Evolutionary conservation across 2,113 vertebrate species (phyloP).

Genomic region (Daubentonia madagascariensis): DNA sequence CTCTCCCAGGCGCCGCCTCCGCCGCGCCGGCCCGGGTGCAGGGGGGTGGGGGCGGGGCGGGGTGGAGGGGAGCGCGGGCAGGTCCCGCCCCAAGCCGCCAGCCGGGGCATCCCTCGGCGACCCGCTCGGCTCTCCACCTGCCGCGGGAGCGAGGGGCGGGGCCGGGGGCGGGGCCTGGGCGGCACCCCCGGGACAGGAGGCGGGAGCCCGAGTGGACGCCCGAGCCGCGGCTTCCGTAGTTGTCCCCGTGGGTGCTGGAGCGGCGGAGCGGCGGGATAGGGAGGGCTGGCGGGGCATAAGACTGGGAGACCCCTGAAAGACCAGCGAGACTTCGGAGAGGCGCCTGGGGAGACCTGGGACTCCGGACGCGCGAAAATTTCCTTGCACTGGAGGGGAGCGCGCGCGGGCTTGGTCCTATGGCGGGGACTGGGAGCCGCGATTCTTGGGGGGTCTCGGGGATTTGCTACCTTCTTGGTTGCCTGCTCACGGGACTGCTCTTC

Average conservation of each 20-base stretch:
- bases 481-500: constrained; percentile 68
- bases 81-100: background rate
- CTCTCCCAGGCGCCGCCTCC: background rate
- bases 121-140: constrained; percentile 40
- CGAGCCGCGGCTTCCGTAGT: background rate
- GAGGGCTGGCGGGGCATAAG: background rate
- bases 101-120: background rate
- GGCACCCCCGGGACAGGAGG: background rate
- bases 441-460: constrained; percentile 22
- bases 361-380: background rate
- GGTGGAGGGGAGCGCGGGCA: background rate
- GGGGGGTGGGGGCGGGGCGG: background rate
- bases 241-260: background rate
- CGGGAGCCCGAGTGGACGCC: background rate
- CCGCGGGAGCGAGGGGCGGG: constrained; percentile 39
- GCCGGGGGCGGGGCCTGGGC: constrained; percentile 16
- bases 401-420: constrained; percentile 40
- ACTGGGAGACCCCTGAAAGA: background rate
- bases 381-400: background rate
- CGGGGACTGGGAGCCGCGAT: background rate
- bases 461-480: constrained; percentile 61
- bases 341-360: background rate
- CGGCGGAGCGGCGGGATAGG: background rate
- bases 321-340: background rate
- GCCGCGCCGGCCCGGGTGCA: background rate